Evolutionary conservation across 2,113 vertebrate species (phyloP), one percentile per base, ranked within the genome.

Genomic region (Donacobius atricapilla): DNA sequence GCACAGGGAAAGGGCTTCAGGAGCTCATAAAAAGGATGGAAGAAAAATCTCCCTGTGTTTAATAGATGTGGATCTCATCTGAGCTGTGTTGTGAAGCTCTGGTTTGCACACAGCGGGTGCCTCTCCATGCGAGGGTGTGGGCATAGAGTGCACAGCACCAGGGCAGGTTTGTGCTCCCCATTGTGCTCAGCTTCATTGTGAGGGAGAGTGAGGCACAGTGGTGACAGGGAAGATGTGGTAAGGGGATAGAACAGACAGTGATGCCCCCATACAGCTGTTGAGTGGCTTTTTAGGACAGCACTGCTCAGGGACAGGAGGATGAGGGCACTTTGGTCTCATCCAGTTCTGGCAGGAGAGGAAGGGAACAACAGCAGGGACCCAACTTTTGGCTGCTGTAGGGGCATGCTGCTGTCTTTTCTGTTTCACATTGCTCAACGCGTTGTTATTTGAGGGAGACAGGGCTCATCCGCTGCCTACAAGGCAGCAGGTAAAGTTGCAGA

Each of bases 101-200:
- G n/a, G 33, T 84, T 40, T 4, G 2, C n/a, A 11, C 1, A 2
- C 21, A 8, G 30, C 0, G 0, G 7, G 27, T 83, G 33, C 57
- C 6, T 4, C 28, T 65, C n/a, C 0, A 0, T 54, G 37, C 16
- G 4, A 0, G 6, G 13, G n/a, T 78, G 50, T 56, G 47, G 37
- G 56, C 4, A 13, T 14, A 28, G 31, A 12, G 37, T 10, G 15
- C 66, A 30, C 31, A 21, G 58, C 0, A 0, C 28, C 39, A 16
- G 40, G 31, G n/a, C 9, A 2, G 37, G 28, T 81, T 44, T 93
- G 54, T 1, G 0, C 14, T 83, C 56, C 37, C 37, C 0, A 0
- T 37, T 37, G 63, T 1, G 0, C n/a, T 48, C 16, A 5, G 13
- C 47, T 65, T 70, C 8, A 0, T 19, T 15, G 6, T 40, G 6